Conservation (phyloP, 2,888 invertebrate species). For the Gisinianus flammeolus region DNA sequence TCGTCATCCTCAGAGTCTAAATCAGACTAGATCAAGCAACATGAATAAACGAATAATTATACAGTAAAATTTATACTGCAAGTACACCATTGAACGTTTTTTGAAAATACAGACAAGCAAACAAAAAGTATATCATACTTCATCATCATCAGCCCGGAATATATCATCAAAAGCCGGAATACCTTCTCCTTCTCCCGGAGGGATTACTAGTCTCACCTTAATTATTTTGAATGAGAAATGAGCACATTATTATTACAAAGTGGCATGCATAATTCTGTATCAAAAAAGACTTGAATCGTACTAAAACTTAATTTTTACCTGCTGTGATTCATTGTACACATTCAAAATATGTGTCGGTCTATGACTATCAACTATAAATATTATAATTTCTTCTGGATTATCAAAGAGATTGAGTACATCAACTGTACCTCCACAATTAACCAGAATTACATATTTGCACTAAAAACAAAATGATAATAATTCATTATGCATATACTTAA, state of each 20-base stretch:
- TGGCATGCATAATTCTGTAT: not conserved
- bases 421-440: constrained; percentile 91
- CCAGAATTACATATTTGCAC: constrained; percentile 77
- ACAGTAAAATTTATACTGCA: too few species aligned
- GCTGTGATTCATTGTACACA: constrained; percentile 75
- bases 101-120: too few species aligned
- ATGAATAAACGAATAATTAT: too few species aligned
- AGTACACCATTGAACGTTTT: too few species aligned
- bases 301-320: too few species aligned
- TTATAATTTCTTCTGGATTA: constrained; percentile 79
- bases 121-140: not conserved
- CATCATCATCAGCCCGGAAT: constrained; percentile 71
- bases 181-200: constrained; percentile 73
- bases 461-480: constrained; percentile 53
- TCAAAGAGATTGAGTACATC: constrained; percentile 85
- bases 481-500: not conserved
- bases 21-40: too few species aligned
- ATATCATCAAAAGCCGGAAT: constrained; percentile 88
- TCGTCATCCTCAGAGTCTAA: constrained; percentile 47
- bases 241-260: not conserved
- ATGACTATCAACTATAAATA: constrained; percentile 88
- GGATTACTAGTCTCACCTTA: constrained; percentile 64
- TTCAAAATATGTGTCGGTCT: constrained; percentile 93
- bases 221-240: not conserved
- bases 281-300: too few species aligned